Conservation (phyloP, 1,140 invertebrate species). For the Pissodes strobi region DNA sequence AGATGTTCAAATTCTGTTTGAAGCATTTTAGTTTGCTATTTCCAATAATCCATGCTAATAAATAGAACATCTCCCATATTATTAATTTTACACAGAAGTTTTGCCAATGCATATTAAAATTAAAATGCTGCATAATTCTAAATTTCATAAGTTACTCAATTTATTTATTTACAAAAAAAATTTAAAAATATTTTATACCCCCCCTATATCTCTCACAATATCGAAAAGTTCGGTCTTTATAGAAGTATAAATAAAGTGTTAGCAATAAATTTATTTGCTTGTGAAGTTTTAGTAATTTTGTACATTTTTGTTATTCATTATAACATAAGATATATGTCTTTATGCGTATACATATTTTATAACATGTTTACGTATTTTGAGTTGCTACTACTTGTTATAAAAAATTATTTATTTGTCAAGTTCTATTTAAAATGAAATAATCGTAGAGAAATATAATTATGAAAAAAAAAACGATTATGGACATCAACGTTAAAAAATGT, state of each 20-base stretch:
- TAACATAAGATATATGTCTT: constrained; percentile 37
- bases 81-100: no score
- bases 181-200: background rate
- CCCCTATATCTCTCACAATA: background rate
- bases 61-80: no score
- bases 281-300: background rate
- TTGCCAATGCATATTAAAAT: no score
- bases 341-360: constrained; percentile 53
- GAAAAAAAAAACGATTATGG: constrained; percentile 15
- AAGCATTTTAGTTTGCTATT: no score
- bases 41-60: no score
- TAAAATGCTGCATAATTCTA: no score
- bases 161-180: no score
- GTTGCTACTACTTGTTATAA: constrained; percentile 50
- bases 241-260: background rate
- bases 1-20: no score
- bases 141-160: no score
- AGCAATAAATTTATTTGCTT: background rate
- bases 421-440: constrained; percentile 48
- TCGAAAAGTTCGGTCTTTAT: background rate
- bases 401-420: constrained; percentile 35
- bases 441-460: constrained; percentile 35
- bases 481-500: constrained; percentile 23
- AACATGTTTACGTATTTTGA: constrained; percentile 53
- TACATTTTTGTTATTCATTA: constrained; percentile 9